Conservation (phyloP, 2,113 vertebrate species). For the Thalassoma bifasciatum region DNA sequence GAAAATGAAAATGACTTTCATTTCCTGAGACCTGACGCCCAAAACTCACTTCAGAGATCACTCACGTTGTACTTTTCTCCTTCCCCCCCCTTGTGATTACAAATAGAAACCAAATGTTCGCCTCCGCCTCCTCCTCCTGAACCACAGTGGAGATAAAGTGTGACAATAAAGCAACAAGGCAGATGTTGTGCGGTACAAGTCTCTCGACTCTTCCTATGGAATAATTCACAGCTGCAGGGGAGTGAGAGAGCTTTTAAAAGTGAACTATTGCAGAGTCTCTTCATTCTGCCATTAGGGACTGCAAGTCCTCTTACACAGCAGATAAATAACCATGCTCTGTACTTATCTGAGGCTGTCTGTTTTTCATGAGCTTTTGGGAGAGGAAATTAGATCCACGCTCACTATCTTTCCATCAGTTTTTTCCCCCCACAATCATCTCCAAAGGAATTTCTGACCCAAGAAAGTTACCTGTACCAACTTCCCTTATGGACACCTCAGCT, state of each 20-base stretch:
- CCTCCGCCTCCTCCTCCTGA: constrained; percentile 6
- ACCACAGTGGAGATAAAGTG: constrained; percentile 41
- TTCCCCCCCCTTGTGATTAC: constrained; percentile 14
- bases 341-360: constrained; percentile 78
- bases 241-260: constrained; percentile 51
- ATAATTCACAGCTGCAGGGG: constrained; percentile 42
- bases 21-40: background rate
- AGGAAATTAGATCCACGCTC: constrained; percentile 78
- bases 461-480: constrained; percentile 57
- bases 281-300: constrained; percentile 40
- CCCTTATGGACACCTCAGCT: constrained; percentile 51
- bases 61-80: background rate
- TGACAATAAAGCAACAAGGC: constrained; percentile 59
- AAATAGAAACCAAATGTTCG: constrained; percentile 55
- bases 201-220: constrained; percentile 57
- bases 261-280: constrained; percentile 48
- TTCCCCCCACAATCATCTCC: constrained; percentile 61
- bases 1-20: constrained; percentile 20
- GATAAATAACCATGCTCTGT: constrained; percentile 74
- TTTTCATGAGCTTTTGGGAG: constrained; percentile 81
- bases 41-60: constrained; percentile 14
- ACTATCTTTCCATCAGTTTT: constrained; percentile 62
- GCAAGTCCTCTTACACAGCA: constrained; percentile 64
- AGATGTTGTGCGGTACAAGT: constrained; percentile 38
- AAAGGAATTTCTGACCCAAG: constrained; percentile 64